Base-by-base conservation (phyloP, 2,797 vertebrate species). In the Buphagus erythrorhynchus region DNA sequence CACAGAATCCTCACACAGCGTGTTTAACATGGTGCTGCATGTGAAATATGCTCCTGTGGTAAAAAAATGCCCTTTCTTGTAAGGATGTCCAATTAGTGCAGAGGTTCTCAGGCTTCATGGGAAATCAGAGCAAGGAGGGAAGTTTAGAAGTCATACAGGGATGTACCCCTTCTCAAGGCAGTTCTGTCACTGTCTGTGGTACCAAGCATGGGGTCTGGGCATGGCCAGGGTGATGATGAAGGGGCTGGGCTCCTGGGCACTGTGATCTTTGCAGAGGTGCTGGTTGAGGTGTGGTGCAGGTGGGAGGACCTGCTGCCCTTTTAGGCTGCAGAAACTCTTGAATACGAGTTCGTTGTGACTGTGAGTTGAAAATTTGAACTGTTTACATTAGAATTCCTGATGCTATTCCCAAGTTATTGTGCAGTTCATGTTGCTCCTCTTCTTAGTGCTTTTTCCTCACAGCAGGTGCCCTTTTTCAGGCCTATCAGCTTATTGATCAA, bases 311-410 rank as follows among this genome's bases (percentile, higher is more conserved):
- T 45, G 20, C 40, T 79, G 28, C 43, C 54, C 28, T 93, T 26
- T 29, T 9, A 21, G 31, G 31, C 40, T 84, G 62, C 35, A 86
- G 54, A 78, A 87, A 57, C n/a, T 16, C 57, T 81, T 57, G 21
- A 20, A 25, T 62, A 69, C 2, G 15, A 78, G 25, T 26, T 75
- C 0, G 0, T n/a, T 42, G 49, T 38, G 42, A 33, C 24, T 66
- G 33, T 79, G 59, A 58, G 33, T 36, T 18, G 49, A 54, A 75
- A 55, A 59, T 54, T 9, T 29, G 46, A 85, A 42, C 40, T 20
- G 33, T 45, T 88, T 69, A 33, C 15, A 10, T 55, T 33, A 66
- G 55, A 82, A 72, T 52, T 87, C 54, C 38, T 43, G 29, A 28
- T 36, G 22, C 13, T 68, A 59, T 75, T 68, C 28, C 17, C 55